phyloP scores from a whole-genome alignment of 37 sponge, comb jelly and placozoan species.

The Hormiphora californensis region DNA sequence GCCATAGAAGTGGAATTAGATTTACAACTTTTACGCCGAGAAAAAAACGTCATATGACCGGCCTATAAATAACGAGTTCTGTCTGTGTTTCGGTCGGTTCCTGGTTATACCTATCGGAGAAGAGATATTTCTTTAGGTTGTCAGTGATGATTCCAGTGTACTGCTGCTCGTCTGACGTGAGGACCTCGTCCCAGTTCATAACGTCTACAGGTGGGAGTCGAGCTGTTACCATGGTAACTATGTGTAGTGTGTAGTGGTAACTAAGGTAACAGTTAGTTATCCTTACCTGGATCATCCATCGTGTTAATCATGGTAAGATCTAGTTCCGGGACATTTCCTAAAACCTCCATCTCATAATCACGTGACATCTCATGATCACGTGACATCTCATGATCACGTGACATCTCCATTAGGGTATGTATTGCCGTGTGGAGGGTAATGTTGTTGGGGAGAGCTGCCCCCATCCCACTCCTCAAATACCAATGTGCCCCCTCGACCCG shows the following conservation, averaged over 20 bases:
- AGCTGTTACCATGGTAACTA: too few species aligned
- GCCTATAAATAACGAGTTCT: too few species aligned
- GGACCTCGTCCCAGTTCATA: neutral
- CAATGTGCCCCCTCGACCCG: slow-evolving; percentile 7
- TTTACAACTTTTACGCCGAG: too few species aligned
- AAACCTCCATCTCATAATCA: neutral
- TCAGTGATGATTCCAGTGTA: slow-evolving; percentile 7
- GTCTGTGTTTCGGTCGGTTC: too few species aligned
- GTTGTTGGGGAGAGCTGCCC: neutral
- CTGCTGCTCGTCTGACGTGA: neutral
- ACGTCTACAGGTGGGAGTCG: neutral
- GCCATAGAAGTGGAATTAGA: too few species aligned
- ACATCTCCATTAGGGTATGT: too few species aligned
- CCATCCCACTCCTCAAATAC: neutral
- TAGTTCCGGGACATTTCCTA: slow-evolving; percentile 32
- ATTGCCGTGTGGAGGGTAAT: too few species aligned
- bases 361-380: neutral
- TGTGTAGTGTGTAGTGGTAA: too few species aligned
- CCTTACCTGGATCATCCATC: slow-evolving; percentile 30
- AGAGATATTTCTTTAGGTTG: neutral
- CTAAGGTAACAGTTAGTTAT: neutral
- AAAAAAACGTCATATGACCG: too few species aligned
- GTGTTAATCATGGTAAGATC: slow-evolving; percentile 20
- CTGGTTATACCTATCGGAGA: too few species aligned
- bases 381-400: neutral